Percentiles rank a stretch among this genome's conserved stretches.
Evolutionary conservation across 2,797 vertebrate species (phyloP).

Genomic region (Alectoris magna): DNA sequence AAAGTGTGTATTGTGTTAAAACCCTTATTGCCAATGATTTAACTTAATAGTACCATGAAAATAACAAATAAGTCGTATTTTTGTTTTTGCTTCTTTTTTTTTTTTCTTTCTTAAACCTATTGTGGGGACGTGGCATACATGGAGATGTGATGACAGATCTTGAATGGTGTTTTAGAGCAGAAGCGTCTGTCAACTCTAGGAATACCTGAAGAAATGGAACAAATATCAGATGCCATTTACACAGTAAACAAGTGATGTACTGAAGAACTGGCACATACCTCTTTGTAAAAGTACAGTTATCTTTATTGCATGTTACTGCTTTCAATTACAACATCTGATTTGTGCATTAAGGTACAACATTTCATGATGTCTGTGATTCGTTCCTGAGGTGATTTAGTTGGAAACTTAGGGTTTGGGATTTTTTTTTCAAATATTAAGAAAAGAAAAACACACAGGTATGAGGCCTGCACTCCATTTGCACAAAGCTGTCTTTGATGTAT

Average conservation of each 20-base stretch:
- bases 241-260: neutral
- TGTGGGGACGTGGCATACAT: fast-evolving
- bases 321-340: neutral
- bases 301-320: neutral
- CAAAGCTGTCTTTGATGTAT: neutral
- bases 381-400: neutral
- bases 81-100: neutral
- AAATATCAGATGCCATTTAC: neutral
- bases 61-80: neutral
- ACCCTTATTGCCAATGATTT: neutral
- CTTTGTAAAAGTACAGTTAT: neutral
- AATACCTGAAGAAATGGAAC: neutral
- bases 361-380: neutral
- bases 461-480: neutral
- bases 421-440: neutral
- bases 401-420: neutral
- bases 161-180: neutral
- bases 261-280: neutral
- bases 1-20: neutral
- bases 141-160: neutral
- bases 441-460: neutral
- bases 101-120: neutral
- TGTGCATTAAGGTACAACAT: neutral
- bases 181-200: neutral
- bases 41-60: neutral